A percentile compares a stretch with the other conserved stretches of the same genome.
These are phyloP conservation scores for Vannuccia rotundouncinata DNA, from an alignment of 2,888 invertebrate genomes.

Conservation along the genomic window DNA sequence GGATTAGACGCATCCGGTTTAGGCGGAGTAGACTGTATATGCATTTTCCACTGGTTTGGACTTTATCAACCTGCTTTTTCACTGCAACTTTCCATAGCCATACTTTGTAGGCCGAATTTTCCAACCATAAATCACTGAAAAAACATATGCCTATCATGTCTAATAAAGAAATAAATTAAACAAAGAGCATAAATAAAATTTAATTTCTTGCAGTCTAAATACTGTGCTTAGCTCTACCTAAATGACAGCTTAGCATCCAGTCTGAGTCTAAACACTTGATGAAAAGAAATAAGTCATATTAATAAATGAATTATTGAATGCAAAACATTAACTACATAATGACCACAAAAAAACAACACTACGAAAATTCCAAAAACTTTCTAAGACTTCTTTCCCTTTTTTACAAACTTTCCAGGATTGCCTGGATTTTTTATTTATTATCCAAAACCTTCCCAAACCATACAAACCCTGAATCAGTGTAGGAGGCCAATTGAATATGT, in stretches of 20 bases:
- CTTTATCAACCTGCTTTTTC: neutral
- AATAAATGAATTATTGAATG: neutral
- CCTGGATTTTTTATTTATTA: neutral
- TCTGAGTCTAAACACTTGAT: neutral
- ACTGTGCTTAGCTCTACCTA: neutral
- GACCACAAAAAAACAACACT: neutral
- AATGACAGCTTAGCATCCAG: neutral
- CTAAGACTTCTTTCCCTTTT: neutral
- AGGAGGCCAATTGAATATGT: no score
- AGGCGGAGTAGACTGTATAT: no score
- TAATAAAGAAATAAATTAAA: neutral
- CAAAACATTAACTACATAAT: neutral
- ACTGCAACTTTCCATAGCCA: neutral
- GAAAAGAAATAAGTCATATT: neutral
- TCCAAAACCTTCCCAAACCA: neutral
- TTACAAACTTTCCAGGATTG: neutral
- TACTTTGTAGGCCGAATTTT: neutral
- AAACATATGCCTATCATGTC: neutral
- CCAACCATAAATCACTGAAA: neutral
- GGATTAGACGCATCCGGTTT: no score
- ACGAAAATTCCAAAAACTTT: neutral
- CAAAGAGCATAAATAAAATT: neutral
- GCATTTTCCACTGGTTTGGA: no score
- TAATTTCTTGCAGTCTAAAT: neutral
- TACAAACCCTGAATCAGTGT: neutral